phyloP scores from a whole-genome alignment of 1,140 invertebrate genomes.

The Brachionus asplanchnoidis region DNA sequence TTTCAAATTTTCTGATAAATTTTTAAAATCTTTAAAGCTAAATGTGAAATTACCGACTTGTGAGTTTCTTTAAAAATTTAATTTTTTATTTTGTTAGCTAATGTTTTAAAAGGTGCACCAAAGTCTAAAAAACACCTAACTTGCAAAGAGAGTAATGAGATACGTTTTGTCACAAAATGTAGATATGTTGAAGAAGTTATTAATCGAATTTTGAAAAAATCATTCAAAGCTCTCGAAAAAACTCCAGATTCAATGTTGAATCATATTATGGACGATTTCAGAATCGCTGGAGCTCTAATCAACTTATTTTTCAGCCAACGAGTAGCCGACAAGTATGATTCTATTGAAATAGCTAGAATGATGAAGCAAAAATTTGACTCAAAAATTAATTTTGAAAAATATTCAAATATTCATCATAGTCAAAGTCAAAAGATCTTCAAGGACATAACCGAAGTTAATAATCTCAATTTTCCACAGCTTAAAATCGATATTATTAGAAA shows the following conservation, averaged over 20 bases:
- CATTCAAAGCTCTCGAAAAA: neutral
- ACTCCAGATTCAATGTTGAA: neutral
- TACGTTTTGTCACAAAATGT: neutral
- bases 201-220: neutral
- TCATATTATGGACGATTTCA: neutral
- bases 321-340: neutral
- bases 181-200: neutral
- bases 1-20: too few species aligned
- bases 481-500: neutral
- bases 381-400: neutral
- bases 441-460: neutral
- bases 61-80: too few species aligned
- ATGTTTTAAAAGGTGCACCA: too few species aligned
- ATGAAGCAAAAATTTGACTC: neutral
- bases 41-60: neutral
- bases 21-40: neutral
- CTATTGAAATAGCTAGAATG: neutral
- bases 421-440: neutral
- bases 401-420: neutral
- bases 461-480: neutral
- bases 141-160: neutral
- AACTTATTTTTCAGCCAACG: neutral
- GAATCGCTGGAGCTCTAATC: neutral
- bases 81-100: too few species aligned
- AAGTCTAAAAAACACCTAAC: neutral